Base-by-base conservation (phyloP, 2,888 invertebrate species). In the Acrocyrtus sp. region DNA sequence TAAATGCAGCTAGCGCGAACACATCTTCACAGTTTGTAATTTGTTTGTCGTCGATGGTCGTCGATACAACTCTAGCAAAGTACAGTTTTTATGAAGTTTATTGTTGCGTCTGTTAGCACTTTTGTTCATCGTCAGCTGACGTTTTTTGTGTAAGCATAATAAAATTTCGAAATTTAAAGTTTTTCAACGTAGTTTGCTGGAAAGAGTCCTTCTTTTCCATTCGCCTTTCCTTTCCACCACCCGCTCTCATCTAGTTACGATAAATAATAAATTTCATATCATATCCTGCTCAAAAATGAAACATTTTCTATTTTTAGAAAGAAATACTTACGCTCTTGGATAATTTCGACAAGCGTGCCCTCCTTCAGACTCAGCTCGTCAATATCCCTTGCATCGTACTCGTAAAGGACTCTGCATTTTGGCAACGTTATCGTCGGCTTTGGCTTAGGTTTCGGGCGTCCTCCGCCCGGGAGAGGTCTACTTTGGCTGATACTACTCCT, bases 161-260 rank as follows among this genome's bases (percentile, higher is more conserved):
- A n/a, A n/a, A n/a, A n/a, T n/a, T n/a, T n/a, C n/a, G n/a, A n/a
- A n/a, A n/a, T n/a, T n/a, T n/a, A n/a, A n/a, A 81, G 66, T 77
- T 81, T 83, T 29, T 85, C 84, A n/a, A 90, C 87, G 81, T 90
- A 90, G 83, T 90, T 90, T 34, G 88, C 87, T 1, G 90, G 90
- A 78, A 90, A 89, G 4, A 90, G 85, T 6, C 90, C 90, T 72
- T 87, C 86, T 78, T 86, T 86, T 3, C 87, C 87, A 62, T 85
- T 84, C 21, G 88, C 81, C 80, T 85, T 85, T 45, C 90, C 90
- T 47, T 85, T 85, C 90, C 90, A 90, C 90, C 90, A 90, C n/a
- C 90, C 90, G 19, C 88, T 87, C 29, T 87, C 86, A 83, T 90
- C 90, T 90, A 72, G 65, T 75, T 76, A 74, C 41, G 5, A 54